Evolutionary conservation across 2,888 invertebrate species (phyloP).

Genomic region (Aporophyla lueneburgensis): DNA sequence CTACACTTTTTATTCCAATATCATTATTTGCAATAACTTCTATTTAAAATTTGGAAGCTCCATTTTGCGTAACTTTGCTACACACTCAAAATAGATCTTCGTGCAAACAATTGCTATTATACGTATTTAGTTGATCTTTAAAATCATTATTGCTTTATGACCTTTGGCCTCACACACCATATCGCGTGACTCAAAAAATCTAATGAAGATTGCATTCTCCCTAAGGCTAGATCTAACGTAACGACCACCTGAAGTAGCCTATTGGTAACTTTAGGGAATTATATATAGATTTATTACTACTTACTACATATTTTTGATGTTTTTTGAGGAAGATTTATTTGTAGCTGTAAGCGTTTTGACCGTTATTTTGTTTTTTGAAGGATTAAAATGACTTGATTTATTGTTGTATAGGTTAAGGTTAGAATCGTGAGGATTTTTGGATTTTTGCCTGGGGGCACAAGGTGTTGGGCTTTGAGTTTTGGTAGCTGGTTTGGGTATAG

Average conservation of each 20-base stretch:
- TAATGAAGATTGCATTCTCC: slow-evolving; percentile 88
- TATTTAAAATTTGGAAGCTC: background rate
- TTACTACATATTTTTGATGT: slow-evolving; percentile 81
- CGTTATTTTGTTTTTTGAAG: slow-evolving; percentile 63
- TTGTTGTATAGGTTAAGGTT: slow-evolving; percentile 60
- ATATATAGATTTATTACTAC: slow-evolving; percentile 88
- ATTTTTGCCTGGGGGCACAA: slow-evolving; percentile 60
- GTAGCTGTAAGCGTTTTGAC: slow-evolving; percentile 80
- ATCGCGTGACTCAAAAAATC: slow-evolving; percentile 69
- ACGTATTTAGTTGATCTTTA: slow-evolving; percentile 26
- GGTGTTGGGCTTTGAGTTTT: slow-evolving; percentile 52
- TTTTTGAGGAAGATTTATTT: slow-evolving; percentile 88
- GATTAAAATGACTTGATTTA: slow-evolving; percentile 69
- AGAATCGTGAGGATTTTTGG: slow-evolving; percentile 50
- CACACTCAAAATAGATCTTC: slow-evolving; percentile 1
- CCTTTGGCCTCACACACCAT: slow-evolving; percentile 52
- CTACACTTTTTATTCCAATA: background rate
- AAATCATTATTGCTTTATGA: slow-evolving; percentile 32
- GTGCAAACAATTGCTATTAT: slow-evolving; percentile 52
- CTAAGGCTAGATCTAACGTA: slow-evolving; percentile 79
- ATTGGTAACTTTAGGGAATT: slow-evolving; percentile 82
- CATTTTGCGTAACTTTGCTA: background rate
- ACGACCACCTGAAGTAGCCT: slow-evolving; percentile 89
- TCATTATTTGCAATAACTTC: background rate
- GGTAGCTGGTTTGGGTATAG: slow-evolving; percentile 45